phyloP scores from a whole-genome alignment of 2,888 invertebrate species.

The Limnephilus rhombicus region DNA sequence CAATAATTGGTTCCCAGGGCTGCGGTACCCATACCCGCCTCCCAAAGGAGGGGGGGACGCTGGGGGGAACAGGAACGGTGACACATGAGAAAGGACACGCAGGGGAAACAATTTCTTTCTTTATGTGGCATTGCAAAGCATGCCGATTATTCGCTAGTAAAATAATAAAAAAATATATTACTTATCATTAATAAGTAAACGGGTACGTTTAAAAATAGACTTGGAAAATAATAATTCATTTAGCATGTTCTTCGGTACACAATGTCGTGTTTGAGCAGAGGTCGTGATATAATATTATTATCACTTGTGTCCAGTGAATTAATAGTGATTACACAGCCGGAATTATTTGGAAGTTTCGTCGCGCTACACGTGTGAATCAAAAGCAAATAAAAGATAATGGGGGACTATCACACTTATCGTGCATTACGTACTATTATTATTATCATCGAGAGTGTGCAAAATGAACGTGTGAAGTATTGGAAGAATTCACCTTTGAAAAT shows the following conservation, averaged over 20 bases:
- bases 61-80: too few relatives aligned
- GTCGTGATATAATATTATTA: neutral
- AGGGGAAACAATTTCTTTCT: too few relatives aligned
- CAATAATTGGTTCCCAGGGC: too few relatives aligned
- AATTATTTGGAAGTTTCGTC: neutral
- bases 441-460: neutral
- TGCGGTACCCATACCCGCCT: too few relatives aligned
- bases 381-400: neutral
- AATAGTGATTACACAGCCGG: neutral
- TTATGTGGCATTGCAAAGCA: too few relatives aligned
- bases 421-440: neutral
- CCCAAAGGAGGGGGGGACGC: too few relatives aligned
- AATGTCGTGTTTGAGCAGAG: neutral
- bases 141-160: neutral
- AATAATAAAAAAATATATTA: too few relatives aligned
- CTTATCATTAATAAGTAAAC: neutral
- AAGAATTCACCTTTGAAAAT: neutral
- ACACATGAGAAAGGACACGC: too few relatives aligned
- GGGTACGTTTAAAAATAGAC: neutral
- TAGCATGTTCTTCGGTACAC: neutral
- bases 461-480: neutral
- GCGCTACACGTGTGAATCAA: neutral
- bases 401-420: neutral
- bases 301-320: neutral
- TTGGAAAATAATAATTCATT: neutral